Percentiles rank a stretch among this genome's conserved stretches.
Evolutionary conservation across 30 jellyfish, hydroid and myxozoan species (phyloP).

Genomic region (Turritopsis rubra): DNA sequence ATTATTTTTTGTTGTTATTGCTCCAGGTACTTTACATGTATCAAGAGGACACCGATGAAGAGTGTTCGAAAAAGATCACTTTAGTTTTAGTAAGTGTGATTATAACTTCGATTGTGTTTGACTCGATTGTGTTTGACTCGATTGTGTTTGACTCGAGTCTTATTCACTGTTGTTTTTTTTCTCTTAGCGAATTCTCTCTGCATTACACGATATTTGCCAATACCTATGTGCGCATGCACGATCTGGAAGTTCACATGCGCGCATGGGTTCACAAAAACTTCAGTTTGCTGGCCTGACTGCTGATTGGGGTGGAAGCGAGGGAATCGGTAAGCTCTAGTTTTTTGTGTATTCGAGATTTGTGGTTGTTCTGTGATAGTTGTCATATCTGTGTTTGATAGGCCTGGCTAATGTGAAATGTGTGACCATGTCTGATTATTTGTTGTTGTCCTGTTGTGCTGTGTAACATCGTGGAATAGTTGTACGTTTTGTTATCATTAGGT

Average conservation of each 20-base stretch:
- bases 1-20: neutral
- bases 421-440: neutral
- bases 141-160: neutral
- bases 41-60: slow-evolving; percentile 6
- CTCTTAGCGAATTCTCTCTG: slow-evolving; percentile 39
- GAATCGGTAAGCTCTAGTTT: slow-evolving; percentile 46
- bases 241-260: slow-evolving; percentile 82
- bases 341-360: neutral
- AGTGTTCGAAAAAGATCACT: slow-evolving; percentile 7
- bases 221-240: slow-evolving; percentile 79
- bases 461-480: neutral
- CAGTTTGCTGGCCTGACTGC: slow-evolving; percentile 69
- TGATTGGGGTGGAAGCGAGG: slow-evolving; percentile 95
- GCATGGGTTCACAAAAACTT: slow-evolving; percentile 76
- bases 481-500: slow-evolving; percentile 29
- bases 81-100: slow-evolving; percentile 32
- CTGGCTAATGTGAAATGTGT: too few relatives aligned
- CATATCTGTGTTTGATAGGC: too few relatives aligned
- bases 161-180: neutral
- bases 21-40: slow-evolving; percentile 15
- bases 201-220: slow-evolving; percentile 71
- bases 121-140: neutral
- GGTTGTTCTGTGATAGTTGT: neutral
- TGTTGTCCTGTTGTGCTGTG: neutral
- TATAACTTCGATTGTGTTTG: too few relatives aligned